Evolutionary conservation across 2,797 vertebrate genomes (phyloP), one percentile per base, ranked within the genome.

Genomic region (Cuniculus paca): DNA sequence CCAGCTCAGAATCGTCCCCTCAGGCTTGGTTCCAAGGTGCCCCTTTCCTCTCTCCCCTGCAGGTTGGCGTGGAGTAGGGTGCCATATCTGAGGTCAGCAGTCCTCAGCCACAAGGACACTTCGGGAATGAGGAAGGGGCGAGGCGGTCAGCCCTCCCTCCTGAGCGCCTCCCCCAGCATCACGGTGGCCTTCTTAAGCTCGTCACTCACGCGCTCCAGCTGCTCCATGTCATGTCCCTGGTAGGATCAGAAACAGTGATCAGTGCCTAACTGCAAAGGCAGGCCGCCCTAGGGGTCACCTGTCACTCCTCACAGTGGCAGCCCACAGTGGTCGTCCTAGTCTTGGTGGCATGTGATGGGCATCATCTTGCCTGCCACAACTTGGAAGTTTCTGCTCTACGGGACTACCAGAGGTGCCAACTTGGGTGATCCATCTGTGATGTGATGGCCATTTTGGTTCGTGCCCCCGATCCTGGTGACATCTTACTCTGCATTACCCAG

Each of bases 121-220:
- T 70, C 4, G 52, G 89, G 95, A n/a, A 39, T 91, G 61, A 42
- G 45, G 60, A 52, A 45, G n/a, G n/a, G 4, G 0, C 1, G 74
- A 82, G 80, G 28, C 6, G 74, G 19, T 97, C 96, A 97, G 84
- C 80, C 70, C 42, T 81, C 95, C 24, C 82, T 87, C 86, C 84
- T 77, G 97, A 99, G 88, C 0, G 31, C 88, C 88, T 80, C 36
- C 65, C 88, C 82, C 68, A 95, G 88, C 56, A 63, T 80, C 20
- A 56, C 65, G 0, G 82, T 74, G 48, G 88, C 94, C 77, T 75
- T 81, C 88, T 80, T 80, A 7, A 95, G 83, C 82, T 95, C 82
- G 0, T 91, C 65, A 58, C 99, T 98, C 24, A 99, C 98, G 96
- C 98, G 99, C 95, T 99, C 97, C 92, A 99, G 98, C 97, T 96